Base-by-base conservation (phyloP, 2,797 vertebrate genomes). In the Melanotaenia boesemani region DNA sequence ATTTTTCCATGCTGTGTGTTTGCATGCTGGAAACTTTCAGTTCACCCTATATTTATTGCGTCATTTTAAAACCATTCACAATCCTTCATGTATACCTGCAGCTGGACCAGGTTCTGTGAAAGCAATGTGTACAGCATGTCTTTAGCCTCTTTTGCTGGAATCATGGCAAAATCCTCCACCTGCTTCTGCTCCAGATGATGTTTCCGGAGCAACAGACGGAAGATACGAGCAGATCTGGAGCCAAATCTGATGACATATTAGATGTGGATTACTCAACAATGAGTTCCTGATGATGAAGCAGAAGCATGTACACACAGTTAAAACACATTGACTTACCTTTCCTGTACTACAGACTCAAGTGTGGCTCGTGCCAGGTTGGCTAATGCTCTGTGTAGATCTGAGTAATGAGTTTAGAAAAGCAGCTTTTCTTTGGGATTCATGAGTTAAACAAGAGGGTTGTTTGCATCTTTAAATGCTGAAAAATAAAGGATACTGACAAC, bases 91-190 rank as follows among this genome's bases (percentile, higher is more conserved):
- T 46, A 55, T 88, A 97, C 97, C 96, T 98, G 97, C 4, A 99
- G 93, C 63, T 95, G 93, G 11, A 97, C 96, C 34, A 98, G 93
- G 80, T 97, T 99, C 77, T 96, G 94, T 0, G 97, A 98, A 3
- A 99, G 92, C 93, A 99, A 94, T 4, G 94, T 97, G 88, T 99
- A 99, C 36, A 99, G 93, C 97, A 99, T 98, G 68, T 98, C 97
- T 90, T 99, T 99, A 12, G 98, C 97, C 70, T 99, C 98, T 84
- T 99, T 99, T 20, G 97, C 97, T 0, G 97, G 97, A 86, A 99
- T 96, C 98, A 99, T 99, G 48, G 98, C 97, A 41, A 99, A 99
- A 75, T 99, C 98, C 86, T 99, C 98, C 87, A 99, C 98, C 77
- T 99, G 98, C 85, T 99, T 99, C 92, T 99, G 98, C 75, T 99